Evolutionary conservation across 2,797 vertebrate species (phyloP), one percentile per base, ranked within the genome.

Genomic region (Cossypha niveicapilla): DNA sequence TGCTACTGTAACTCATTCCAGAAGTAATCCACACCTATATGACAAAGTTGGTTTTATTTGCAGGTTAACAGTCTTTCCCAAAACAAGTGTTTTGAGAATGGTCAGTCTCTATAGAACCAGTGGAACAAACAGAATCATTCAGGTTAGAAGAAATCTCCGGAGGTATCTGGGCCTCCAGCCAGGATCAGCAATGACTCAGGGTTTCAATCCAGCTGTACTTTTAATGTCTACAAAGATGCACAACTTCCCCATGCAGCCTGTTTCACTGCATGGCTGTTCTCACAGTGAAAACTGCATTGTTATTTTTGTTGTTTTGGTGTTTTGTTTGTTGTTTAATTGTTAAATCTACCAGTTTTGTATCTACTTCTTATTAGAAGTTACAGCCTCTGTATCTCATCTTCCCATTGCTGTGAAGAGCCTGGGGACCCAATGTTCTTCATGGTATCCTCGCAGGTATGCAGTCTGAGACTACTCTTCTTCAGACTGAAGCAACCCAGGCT

Each of bases 361-460:
- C 32, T 57, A 22, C 25, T 41, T 25, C 16, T 61, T 10, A 48
- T 13, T 27, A 79, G 2, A 65, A 53, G 14, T 30, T 10, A 48
- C 7, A 17, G 5, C 32, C 24, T 23, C 60, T 18, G 10, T 21
- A 13, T 14, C 19, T 85, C 54, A 30, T 66, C 14, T 32, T 76
- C 47, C 34, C 68, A 35, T 6, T 30, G 9, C 65, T 32, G 4
- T 8, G 8, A 73, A 70, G 6, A 88, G 39, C 22, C 32, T 28
- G 30, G 28, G 24, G 34, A 9, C 27, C 11, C 0, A 0, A 7
- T 12, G 15, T 7, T 86, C 6, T 28, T 22, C 5, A 30, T 5
- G 6, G 30, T 15, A 35, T 30, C 39, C 30, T 7, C 21, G 21
- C 6, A 86, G 39, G 25, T 41, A 48, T 1, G 4, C 51, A 32